Evolutionary conservation across 2,888 invertebrate species (phyloP), one percentile per base, ranked within the genome.

Genomic region (Helleia helle): DNA sequence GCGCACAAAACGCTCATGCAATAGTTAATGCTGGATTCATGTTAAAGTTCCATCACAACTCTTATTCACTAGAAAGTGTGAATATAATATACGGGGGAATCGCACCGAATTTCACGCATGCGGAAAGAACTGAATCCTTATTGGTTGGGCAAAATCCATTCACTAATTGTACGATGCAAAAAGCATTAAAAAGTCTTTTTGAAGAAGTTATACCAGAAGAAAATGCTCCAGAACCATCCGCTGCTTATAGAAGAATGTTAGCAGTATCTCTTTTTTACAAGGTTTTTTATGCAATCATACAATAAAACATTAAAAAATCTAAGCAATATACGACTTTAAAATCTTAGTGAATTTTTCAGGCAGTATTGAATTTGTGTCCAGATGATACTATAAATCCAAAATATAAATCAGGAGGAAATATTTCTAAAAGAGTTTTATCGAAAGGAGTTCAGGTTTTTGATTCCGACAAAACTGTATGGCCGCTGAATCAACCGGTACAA

Each of bases 21-120:
- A 87, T 90, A 37, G 90, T 94, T 0, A 93, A 93, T 55, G 91
- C 91, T 12, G 93, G 90, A 2, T 92, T 93, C 56, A 62, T 90
- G 0, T 85, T 90, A 39, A 86, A 87, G 61, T 56, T 91, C 11
- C 56, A 76, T 38, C 53, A 60, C 52, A 58, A 73, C 34, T 59
- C 71, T 45, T 52, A 73, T 43, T 60, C 74, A 18, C 62, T 88
- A 0, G 55, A 66, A 24, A 64, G 65, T 17, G 87, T 88, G 1
- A 67, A 71, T n/a, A 75, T 91, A 18, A 87, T 89, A 0, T 89
- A 79, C 50, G 90, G 90, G 6, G 87, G 87, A 12, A 87, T 91
- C 6, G 80, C 81, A 34, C 60, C 81, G 17, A 42, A 29, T 1
- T 75, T 71, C 31, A 56, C 57, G 1, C 67, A 89, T 53, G 91